Evolutionary conservation across 2,888 invertebrate genomes (phyloP), one percentile per base, ranked within the genome.

Genomic region (Limenitis camilla): DNA sequence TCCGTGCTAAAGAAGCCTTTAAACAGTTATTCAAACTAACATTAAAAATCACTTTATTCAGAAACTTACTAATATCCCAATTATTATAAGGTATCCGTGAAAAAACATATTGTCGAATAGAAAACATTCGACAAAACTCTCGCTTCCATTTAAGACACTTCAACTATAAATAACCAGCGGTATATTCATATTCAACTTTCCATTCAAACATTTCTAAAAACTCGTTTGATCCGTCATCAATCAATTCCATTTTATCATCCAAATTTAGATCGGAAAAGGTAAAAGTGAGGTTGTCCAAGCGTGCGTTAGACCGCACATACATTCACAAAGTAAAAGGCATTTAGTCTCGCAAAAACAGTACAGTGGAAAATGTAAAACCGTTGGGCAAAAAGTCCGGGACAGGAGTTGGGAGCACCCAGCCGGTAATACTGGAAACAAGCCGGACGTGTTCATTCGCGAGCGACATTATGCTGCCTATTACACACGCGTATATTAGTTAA

Each of bases 401-500:
- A 61, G 59, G 52, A 54, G 58, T 52, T 53, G 61, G 59, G 51
- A 38, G 59, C 62, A 60, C 58, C 61, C 60, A 59, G 50, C 59
- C 66, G 64, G 63, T 61, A 64, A 67, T 56, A 40, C 47, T 36
- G 40, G 52, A 61, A 64, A 60, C 59, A 63, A 57, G 61, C 62
- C 63, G 68, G 68, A 68, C 61, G 61, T 66, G 67, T 66, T 64
- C 65, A 62, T 66, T 68, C 61, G 56, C 62, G 60, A 59, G 56
- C 61, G 56, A 62, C 64, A 65, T 70, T 67, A 65, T 64, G 45
- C 35, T 36, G 10, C 4, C 7, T 36, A 36, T 30, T 10, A 45
- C 45, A 45, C 45, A 36, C 4, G 11, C 5, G 2, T 11, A 19
- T 35, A 27, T 9, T 10, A 66, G 59, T 61, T 56, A 47, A 58